Evolutionary conservation across 2,797 vertebrate species (phyloP).

Genomic region (Scolopax rusticola): DNA sequence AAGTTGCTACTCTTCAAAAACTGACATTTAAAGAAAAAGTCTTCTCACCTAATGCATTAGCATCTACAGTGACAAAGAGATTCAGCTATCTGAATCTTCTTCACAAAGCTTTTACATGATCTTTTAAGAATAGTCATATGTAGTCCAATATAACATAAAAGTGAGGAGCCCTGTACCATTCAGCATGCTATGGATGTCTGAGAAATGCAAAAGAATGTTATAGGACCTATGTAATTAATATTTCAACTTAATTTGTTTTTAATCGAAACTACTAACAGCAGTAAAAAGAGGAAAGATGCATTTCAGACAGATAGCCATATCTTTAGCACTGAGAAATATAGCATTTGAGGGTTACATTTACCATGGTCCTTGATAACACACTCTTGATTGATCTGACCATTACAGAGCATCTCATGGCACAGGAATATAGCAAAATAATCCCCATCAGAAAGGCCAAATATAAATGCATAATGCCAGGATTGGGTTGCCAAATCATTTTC

Average conservation of each 20-base stretch:
- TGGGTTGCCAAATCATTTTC: not conserved
- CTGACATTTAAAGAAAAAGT: not conserved
- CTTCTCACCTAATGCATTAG: not conserved
- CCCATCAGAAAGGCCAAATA: not conserved
- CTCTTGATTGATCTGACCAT: not conserved
- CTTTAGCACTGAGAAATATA: not conserved
- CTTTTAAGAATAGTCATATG: not conserved
- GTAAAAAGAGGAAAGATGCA: not conserved
- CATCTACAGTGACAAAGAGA: not conserved
- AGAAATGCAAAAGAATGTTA: not conserved
- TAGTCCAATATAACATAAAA: not conserved
- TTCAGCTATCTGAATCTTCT: not conserved
- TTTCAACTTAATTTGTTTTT: not conserved
- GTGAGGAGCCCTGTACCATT: not conserved
- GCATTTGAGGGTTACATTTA: not conserved
- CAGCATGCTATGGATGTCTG: not conserved
- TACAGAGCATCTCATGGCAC: not conserved
- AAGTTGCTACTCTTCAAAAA: not conserved
- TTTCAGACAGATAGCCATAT: not conserved
- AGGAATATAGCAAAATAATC: not conserved
- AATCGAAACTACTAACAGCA: not conserved
- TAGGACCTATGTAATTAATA: not conserved
- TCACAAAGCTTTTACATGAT: not conserved
- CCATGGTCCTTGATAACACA: not conserved
- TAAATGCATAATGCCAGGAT: fast-evolving